These are phyloP conservation scores for Phymorhynchus buccinoides DNA, from an alignment of 1,140 invertebrate genomes.

Conservation along the genomic window DNA sequence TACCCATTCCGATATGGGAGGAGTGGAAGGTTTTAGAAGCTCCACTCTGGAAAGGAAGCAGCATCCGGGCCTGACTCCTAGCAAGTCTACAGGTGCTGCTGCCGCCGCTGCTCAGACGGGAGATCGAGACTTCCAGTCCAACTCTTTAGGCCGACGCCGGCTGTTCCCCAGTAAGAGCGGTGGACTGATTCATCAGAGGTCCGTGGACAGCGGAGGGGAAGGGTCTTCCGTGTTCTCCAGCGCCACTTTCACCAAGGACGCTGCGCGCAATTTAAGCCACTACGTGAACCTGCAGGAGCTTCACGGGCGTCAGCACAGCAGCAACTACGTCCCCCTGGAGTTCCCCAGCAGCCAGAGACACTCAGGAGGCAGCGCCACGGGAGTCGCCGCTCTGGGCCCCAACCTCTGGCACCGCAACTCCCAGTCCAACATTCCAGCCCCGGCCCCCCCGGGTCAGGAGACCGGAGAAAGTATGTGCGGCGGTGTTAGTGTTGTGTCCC, in stretches of 20 bases:
- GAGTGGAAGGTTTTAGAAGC: slow-evolving; percentile 60
- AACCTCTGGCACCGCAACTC: slow-evolving; percentile 39
- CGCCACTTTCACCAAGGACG: slow-evolving; percentile 65
- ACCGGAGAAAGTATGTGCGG: slow-evolving; percentile 42
- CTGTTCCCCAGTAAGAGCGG: slow-evolving; percentile 68
- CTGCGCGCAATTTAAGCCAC: slow-evolving; percentile 49
- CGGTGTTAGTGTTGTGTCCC: slow-evolving; percentile 74
- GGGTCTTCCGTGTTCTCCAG: slow-evolving; percentile 70
- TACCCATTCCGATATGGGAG: slow-evolving; percentile 56
- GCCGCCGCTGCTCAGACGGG: slow-evolving; percentile 54
- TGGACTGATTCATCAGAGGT: slow-evolving; percentile 68
- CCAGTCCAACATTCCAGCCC: slow-evolving; percentile 41
- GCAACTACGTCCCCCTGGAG: slow-evolving; percentile 68
- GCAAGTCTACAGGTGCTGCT: slow-evolving; percentile 60
- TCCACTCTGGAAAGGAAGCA: slow-evolving; percentile 65
- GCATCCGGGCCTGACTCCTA: slow-evolving; percentile 48
- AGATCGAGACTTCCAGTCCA: slow-evolving; percentile 71
- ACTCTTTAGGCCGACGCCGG: slow-evolving; percentile 65
- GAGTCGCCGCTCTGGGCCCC: slow-evolving; percentile 45
- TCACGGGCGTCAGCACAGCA: slow-evolving; percentile 51
- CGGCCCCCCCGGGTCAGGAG: slow-evolving; percentile 41
- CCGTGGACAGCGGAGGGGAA: slow-evolving; percentile 50
- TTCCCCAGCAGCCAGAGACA: slow-evolving; percentile 64
- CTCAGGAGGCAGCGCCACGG: slow-evolving; percentile 53
- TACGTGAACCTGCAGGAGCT: slow-evolving; percentile 58